Evolutionary conservation across 2,113 vertebrate genomes (phyloP).

Genomic region (Hemiprocne comata): DNA sequence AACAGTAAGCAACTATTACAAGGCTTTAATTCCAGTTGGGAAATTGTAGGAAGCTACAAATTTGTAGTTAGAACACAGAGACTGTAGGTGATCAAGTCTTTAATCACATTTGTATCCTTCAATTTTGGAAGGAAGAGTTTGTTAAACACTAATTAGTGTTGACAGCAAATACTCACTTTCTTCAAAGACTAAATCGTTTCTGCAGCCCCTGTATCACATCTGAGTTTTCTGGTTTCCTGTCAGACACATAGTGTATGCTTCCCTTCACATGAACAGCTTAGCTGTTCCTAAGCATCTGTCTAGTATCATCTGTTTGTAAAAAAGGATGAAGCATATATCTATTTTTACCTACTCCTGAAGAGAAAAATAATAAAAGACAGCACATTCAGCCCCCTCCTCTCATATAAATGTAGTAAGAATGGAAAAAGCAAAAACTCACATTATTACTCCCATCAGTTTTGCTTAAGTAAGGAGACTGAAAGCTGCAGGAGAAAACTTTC

Average conservation of each 20-base stretch:
- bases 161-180: not conserved
- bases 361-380: not conserved
- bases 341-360: not conserved
- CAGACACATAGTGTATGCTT: not conserved
- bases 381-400: not conserved
- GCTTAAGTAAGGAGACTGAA: constrained; percentile 16
- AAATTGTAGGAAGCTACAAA: not conserved
- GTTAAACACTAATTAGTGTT: not conserved
- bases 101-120: not conserved
- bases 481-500: not conserved
- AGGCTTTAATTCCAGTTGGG: not conserved
- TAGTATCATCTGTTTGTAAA: not conserved
- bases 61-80: not conserved
- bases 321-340: not conserved
- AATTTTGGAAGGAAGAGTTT: not conserved
- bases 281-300: constrained; percentile 30
- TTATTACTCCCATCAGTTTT: constrained; percentile 23
- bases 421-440: not conserved
- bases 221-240: not conserved
- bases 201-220: not conserved
- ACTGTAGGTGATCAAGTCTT: not conserved
- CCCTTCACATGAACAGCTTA: not conserved
- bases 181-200: not conserved
- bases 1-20: not conserved
- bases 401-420: not conserved